Conservation (phyloP, 2,888 invertebrate species). For the Ypsolopha scabrella region DNA sequence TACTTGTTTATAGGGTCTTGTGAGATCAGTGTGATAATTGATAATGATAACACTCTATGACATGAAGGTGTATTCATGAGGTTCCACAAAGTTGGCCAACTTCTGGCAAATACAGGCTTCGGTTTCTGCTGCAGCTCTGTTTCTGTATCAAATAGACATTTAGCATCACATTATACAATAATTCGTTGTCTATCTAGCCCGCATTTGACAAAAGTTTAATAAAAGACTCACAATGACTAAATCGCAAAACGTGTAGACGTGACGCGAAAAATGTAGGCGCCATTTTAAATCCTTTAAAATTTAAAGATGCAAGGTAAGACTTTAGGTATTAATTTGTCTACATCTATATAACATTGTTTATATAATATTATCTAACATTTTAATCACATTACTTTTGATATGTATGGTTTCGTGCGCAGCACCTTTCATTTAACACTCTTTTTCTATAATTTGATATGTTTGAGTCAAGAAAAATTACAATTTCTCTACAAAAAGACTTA, state of each 20-base stretch:
- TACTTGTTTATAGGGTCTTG: neutral
- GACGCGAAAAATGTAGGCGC: no score
- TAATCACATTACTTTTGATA: conserved; percentile 64
- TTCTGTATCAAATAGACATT: neutral
- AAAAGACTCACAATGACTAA: no score
- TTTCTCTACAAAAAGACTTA: conserved; percentile 4
- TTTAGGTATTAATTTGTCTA: neutral
- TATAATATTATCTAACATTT: conserved; percentile 21
- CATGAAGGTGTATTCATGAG: neutral
- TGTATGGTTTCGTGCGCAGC: conserved; percentile 53
- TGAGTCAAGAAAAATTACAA: conserved; percentile 18
- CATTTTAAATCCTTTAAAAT: conserved; percentile 1
- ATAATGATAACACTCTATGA: no score
- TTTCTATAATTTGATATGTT: conserved; percentile 24
- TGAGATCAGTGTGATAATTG: no score
- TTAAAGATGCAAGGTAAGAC: neutral
- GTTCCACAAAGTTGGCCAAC: conserved; percentile 20
- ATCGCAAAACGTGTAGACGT: no score
- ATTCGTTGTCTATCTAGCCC: conserved; percentile 64
- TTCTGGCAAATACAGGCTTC: conserved; percentile 62
- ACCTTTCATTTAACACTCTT: conserved; percentile 41
- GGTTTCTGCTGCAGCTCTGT: neutral
- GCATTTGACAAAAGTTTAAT: conserved; percentile 62
- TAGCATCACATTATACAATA: conserved; percentile 18
- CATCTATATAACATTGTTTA: neutral